Evolutionary conservation across 1,140 invertebrate species (phyloP), one percentile per base, ranked within the genome.

Genomic region (Oryctes rhinoceros): DNA sequence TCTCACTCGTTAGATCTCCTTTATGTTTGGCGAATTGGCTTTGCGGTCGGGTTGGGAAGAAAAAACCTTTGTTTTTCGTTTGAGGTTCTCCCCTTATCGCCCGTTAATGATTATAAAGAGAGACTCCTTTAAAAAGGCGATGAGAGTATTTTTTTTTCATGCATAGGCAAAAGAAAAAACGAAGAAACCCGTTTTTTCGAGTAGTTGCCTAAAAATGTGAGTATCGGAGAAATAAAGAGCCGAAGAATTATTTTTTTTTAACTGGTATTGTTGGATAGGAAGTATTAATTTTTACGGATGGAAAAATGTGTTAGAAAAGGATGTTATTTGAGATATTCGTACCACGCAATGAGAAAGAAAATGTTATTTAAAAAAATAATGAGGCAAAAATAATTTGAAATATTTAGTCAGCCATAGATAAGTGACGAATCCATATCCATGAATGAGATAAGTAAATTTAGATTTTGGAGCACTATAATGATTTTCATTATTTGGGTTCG

Each of bases 91-190:
- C 62, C 18, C 24, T 67, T 67, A 24, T 67, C 62, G 30, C 62
- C 3, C 62, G 18, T 18, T 67, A 67, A 67, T 67, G 62, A 67
- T 24, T 67, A 20, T 24, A 67, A 67, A 67, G 24, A 67, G 24
- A 4, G 18, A n/a, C 62, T 67, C 30, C 30, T 67, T 67, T 67
- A n/a, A 7, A 4, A 67, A 24, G 7, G 53, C 7, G 15, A 24
- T 9, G 1, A 11, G 11, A 67, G 62, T 5, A n/a, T 67, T 20
- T 3, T 20, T 35, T 67, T 24, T 67, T 18, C n/a, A 67, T 53
- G 3, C 49, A 5, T 6, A 53, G 49, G n/a, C 49, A 11, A 3
- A n/a, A 11, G n/a, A 15, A 3, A n/a, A 53, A 11, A n/a, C n/a
- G 49, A 53, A 53, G 49, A 53, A 11, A n/a, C 13, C 3, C 49